Evolutionary conservation across 2,888 invertebrate genomes (phyloP), one percentile per base, ranked within the genome.

Genomic region (Diarsia mendica): DNA sequence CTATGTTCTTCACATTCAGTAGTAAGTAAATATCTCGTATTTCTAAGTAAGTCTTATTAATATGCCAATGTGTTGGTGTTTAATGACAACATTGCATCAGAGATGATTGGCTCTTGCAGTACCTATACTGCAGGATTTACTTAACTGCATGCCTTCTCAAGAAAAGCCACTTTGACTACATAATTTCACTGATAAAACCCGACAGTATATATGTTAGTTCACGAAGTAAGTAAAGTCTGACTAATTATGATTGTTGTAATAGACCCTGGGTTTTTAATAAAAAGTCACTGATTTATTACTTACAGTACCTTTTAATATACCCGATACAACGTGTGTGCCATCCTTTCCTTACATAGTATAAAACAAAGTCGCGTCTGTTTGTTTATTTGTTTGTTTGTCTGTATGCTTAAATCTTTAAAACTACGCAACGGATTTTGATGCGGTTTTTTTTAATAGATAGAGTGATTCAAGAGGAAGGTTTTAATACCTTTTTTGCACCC

Each of bases 11-110:
- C n/a, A n/a, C n/a, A n/a, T n/a, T n/a, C n/a, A n/a, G n/a, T n/a
- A n/a, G n/a, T n/a, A n/a, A n/a, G n/a, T n/a, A n/a, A n/a, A n/a
- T n/a, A n/a, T n/a, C n/a, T n/a, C n/a, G n/a, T n/a, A n/a, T n/a
- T n/a, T n/a, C n/a, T n/a, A n/a, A n/a, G n/a, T n/a, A n/a, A 33
- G 10, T 46, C 18, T 5, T 2, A 28, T 10, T 23, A 2, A 23
- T 6, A 58, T 28, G 9, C 3, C 13, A 18, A 28, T 28, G 46
- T 28, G 60, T 74, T 48, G 53, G 60, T 58, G 51, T 66, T 49
- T 61, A 73, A 49, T 66, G n/a, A 66, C 23, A 53, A 48, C 49
- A 75, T 80, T 61, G 53, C 48, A 55, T 66, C 61, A 78, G 61
- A 55, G 20, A 66, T 61, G 3, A 66, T 66, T 61, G n/a, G 13